Evolutionary conservation across 2,888 invertebrate genomes (phyloP).

Genomic region (Elysia crispata): DNA sequence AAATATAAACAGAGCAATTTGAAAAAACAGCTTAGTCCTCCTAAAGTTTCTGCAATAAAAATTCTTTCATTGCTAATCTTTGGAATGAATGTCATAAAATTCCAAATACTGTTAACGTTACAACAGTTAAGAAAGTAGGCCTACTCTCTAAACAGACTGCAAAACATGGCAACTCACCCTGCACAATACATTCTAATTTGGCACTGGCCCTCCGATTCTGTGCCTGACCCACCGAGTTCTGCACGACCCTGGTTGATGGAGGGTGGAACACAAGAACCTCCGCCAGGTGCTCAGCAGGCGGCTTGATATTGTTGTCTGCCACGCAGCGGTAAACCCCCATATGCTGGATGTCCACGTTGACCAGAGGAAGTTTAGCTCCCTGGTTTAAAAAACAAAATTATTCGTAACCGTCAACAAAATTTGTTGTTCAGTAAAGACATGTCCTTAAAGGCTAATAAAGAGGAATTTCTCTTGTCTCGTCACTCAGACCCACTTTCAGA

Average conservation of each 20-base stretch:
- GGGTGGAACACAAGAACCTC: constrained; percentile 70
- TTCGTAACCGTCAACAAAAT: constrained; percentile 59
- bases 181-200: constrained; percentile 73
- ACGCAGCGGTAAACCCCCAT: constrained; percentile 76
- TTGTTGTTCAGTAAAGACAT: constrained; percentile 56
- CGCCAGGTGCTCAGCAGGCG: constrained; percentile 72
- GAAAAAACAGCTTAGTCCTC: no score
- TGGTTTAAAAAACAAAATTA: constrained; percentile 49
- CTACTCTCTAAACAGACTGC: neutral
- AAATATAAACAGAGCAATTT: no score
- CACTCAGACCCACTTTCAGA: no score
- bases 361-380: constrained; percentile 61
- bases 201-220: constrained; percentile 72
- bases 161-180: constrained; percentile 63
- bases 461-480: neutral
- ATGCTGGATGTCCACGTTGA: constrained; percentile 61
- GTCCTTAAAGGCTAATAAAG: no score
- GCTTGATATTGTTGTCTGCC: constrained; percentile 76
- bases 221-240: constrained; percentile 75
- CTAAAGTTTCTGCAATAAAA: no score
- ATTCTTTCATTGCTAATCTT: no score
- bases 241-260: constrained; percentile 70
- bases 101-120: no score
- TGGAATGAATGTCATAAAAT: no score
- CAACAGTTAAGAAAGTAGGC: no score